These are phyloP conservation scores for Champsocephalus gunnari DNA, from an alignment of 2,797 vertebrate species.

Conservation along the genomic window DNA sequence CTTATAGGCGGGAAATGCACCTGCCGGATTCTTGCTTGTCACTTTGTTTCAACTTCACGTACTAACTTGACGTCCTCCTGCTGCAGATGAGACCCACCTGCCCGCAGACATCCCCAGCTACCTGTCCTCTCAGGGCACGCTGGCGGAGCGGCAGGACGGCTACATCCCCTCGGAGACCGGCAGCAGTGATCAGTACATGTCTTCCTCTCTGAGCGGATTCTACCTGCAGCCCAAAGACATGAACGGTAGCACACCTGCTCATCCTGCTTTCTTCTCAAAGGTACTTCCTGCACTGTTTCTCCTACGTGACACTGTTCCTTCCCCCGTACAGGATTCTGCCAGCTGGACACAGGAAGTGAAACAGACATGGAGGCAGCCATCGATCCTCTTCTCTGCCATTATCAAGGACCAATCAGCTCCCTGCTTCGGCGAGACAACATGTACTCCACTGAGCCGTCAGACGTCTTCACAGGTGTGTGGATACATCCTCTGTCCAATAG, in stretches of 20 bases:
- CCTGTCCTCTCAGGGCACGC: conserved; percentile 95
- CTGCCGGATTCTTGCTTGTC: too few species aligned
- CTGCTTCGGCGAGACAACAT: conserved; percentile 84
- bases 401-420: conserved; percentile 86
- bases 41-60: too few species aligned
- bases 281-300: neutral
- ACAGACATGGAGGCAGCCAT: conserved; percentile 88
- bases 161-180: conserved; percentile 93
- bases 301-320: neutral
- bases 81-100: conserved; percentile 94
- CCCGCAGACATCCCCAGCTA: conserved; percentile 97
- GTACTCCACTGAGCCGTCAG: conserved; percentile 85
- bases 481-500: neutral
- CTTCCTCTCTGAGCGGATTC: conserved; percentile 89
- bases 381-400: conserved; percentile 92
- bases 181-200: conserved; percentile 92
- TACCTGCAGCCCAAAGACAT: conserved; percentile 91
- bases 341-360: conserved; percentile 92
- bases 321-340: conserved; percentile 84
- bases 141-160: conserved; percentile 94
- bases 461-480: conserved; percentile 88
- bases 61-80: neutral
- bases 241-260: conserved; percentile 80
- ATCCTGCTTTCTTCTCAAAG: neutral
- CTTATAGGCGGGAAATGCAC: too few species aligned